Conservation (phyloP, 2,113 vertebrate species). For the Gymnocephalus cernua region DNA sequence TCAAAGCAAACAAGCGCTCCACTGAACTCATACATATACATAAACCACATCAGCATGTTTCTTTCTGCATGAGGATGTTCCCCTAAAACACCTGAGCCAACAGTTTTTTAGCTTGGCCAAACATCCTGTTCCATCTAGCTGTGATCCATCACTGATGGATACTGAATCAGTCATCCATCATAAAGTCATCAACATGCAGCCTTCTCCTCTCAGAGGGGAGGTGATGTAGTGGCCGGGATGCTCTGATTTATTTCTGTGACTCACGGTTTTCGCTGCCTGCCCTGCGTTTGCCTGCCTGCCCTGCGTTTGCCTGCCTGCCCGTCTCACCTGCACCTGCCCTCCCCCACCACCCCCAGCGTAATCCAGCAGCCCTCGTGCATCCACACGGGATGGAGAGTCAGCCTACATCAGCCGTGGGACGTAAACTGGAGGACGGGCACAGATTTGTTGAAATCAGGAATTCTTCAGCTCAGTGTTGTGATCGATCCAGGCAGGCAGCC, state of each 20-base stretch:
- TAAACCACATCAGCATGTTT: slow-evolving; percentile 50
- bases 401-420: neutral
- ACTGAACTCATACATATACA: slow-evolving; percentile 24
- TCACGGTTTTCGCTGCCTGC: slow-evolving; percentile 22
- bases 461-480: slow-evolving; percentile 46
- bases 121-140: slow-evolving; percentile 18
- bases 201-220: slow-evolving; percentile 52
- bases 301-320: neutral
- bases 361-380: slow-evolving; percentile 33
- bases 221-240: slow-evolving; percentile 45
- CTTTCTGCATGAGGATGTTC: neutral
- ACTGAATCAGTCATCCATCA: slow-evolving; percentile 70
- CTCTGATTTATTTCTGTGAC: slow-evolving; percentile 66
- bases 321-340: slow-evolving; percentile 27
- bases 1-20: neutral
- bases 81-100: slow-evolving; percentile 45
- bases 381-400: slow-evolving; percentile 46
- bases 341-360: neutral
- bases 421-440: slow-evolving; percentile 26
- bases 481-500: slow-evolving; percentile 68
- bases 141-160: slow-evolving; percentile 60
- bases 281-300: neutral
- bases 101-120: slow-evolving; percentile 37
- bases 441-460: slow-evolving; percentile 59
- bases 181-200: slow-evolving; percentile 70